These are phyloP conservation scores for Pristionchus fissidentatus DNA, from an alignment of 2,888 invertebrate genomes.

Conservation along the genomic window DNA sequence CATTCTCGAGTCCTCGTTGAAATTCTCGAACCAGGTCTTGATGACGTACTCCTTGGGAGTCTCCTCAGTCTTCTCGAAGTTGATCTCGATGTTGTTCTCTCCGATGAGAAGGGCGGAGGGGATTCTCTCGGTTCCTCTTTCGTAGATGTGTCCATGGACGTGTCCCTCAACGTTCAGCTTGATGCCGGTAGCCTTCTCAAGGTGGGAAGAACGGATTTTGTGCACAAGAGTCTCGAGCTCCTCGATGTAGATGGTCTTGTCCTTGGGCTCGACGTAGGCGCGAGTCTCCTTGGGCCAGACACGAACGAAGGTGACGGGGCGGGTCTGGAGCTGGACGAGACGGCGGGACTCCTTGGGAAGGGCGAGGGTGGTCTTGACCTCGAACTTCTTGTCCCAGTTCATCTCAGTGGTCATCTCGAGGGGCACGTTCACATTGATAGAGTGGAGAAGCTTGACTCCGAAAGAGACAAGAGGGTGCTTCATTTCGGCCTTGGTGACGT, in stretches of 20 bases:
- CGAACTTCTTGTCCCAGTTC: constrained; percentile 50
- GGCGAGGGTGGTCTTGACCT: constrained; percentile 55
- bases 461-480: constrained; percentile 62
- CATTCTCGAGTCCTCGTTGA: constrained; percentile 47
- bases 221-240: constrained; percentile 53
- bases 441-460: constrained; percentile 64
- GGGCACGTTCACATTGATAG: constrained; percentile 61
- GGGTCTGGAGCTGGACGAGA: constrained; percentile 60
- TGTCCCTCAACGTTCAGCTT: constrained; percentile 56
- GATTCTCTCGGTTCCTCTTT: background rate
- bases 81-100: constrained; percentile 62
- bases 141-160: constrained; percentile 54
- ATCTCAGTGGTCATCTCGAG: constrained; percentile 56
- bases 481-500: constrained; percentile 53
- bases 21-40: constrained; percentile 29
- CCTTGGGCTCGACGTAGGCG: constrained; percentile 61
- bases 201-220: constrained; percentile 51
- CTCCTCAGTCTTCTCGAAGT: constrained; percentile 49
- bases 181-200: constrained; percentile 53
- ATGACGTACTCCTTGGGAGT: background rate
- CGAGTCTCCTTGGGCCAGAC: constrained; percentile 56
- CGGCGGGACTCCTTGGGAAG: constrained; percentile 53
- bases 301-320: constrained; percentile 65
- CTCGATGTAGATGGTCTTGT: constrained; percentile 62
- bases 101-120: constrained; percentile 51